Percentiles rank a stretch among this genome's conserved stretches.
Evolutionary conservation across 2,113 vertebrate species (phyloP).

Genomic region (Leuciscus idus): DNA sequence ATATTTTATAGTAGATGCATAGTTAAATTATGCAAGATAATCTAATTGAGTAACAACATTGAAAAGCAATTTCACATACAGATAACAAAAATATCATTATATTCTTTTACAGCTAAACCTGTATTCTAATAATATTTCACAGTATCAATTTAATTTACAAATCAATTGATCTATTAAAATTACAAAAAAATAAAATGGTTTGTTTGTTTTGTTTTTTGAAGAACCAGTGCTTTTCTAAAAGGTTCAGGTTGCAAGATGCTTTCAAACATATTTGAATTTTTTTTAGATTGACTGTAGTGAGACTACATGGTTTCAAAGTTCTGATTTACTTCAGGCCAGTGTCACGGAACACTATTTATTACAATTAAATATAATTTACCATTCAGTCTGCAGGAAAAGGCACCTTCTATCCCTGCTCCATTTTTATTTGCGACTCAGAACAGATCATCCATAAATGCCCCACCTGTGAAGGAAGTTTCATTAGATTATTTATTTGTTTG

Average conservation of each 20-base stretch:
- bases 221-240: neutral
- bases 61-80: too few relatives aligned
- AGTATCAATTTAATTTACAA: neutral
- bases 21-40: neutral
- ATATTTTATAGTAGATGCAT: neutral
- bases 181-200: neutral
- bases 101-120: neutral
- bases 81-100: too few relatives aligned
- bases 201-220: neutral
- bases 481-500: conserved; percentile 47
- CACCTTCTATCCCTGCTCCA: neutral
- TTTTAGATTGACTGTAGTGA: neutral
- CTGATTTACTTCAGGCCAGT: neutral
- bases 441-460: conserved; percentile 12
- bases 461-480: conserved; percentile 41
- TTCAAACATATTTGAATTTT: neutral
- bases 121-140: neutral
- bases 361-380: neutral
- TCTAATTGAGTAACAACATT: neutral
- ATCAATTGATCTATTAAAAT: neutral
- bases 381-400: neutral
- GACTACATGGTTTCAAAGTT: neutral
- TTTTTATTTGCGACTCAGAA: conserved; percentile 17
- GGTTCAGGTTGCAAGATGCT: neutral
- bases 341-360: neutral